Base-by-base conservation (phyloP, 1,140 invertebrate genomes). In the Atta cephalotes region DNA sequence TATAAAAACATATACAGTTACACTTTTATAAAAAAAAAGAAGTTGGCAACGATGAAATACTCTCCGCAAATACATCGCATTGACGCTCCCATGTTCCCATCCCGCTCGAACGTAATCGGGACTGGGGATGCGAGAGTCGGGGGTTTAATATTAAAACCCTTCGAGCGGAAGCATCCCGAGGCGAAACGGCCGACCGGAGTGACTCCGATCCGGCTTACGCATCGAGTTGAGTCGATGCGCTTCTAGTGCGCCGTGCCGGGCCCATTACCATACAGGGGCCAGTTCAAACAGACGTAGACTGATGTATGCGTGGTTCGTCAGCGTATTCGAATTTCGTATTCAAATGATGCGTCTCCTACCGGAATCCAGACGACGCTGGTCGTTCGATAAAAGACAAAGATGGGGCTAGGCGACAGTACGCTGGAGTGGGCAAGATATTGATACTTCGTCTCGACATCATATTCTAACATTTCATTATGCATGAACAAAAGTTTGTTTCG, bases 231-330 rank as follows among this genome's bases (percentile, higher is more conserved):
- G 70, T 84, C 80, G 56, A 84, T 84, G 80, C 80, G 70, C 60
- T 84, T 84, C 70, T 84, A 79, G 60, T 79, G 68, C 78, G 60
- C 86, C 78, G 53, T 51, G 28, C 35, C 87, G 79, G 88, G 80
- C 87, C 84, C 89, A 95, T 95, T 95, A 94, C 93, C 94, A 95
- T 95, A 95, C 92, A 92, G 92, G 92, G 93, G 92, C 93, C 94
- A 94, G 94, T 94, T 94, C 94, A 94, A 95, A 94, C 94, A 94
- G 93, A 94, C 92, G 92, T 92, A 93, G 93, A 94, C 91, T 93
- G 93, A 94, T 94, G 94, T 94, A 93, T 94, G 94, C 92, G 92
- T 88, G 92, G 93, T 94, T 94, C 94, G 94, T 94, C 94, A 95
- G 92, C 91, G 92, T 90, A 92, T 92, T 92, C 93, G 93, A 95